Conservation (phyloP, 2,113 vertebrate species). For the Pelecanoides urinatrix region DNA sequence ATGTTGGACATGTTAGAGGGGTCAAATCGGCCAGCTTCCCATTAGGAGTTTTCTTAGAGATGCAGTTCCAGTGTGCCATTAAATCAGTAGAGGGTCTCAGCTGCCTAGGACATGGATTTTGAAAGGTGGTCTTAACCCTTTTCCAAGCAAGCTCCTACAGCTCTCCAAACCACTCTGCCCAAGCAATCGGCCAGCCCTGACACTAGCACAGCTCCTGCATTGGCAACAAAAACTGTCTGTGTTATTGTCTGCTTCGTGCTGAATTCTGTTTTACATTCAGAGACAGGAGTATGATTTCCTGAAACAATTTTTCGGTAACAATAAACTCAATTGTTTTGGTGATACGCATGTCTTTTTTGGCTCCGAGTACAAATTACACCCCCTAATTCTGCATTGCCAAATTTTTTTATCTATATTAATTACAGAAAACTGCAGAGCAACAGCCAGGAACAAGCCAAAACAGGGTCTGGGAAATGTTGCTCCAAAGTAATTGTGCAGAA, state of each 20-base stretch:
- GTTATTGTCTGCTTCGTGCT: neutral
- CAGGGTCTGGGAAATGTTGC: neutral
- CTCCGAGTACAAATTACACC: neutral
- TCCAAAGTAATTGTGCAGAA: neutral
- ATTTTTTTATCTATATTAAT: neutral
- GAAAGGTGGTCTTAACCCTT: neutral
- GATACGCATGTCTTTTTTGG: neutral
- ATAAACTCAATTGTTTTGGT: constrained; percentile 7
- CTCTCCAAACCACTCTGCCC: neutral
- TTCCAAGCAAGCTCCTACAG: neutral
- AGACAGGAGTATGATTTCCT: neutral
- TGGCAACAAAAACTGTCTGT: neutral
- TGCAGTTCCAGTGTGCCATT: neutral
- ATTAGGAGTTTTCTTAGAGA: neutral
- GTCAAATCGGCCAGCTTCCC: neutral
- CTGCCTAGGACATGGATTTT: neutral
- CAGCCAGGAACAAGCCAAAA: neutral
- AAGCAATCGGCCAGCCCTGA: neutral
- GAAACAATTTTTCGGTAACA: constrained; percentile 19
- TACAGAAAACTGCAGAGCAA: neutral
- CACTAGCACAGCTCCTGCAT: neutral
- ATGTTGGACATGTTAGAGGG: neutral
- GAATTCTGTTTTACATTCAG: neutral
- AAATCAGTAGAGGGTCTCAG: neutral
- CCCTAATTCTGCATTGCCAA: neutral